Base-by-base conservation (phyloP, 2,113 vertebrate species). In the Sula dactylatra region DNA sequence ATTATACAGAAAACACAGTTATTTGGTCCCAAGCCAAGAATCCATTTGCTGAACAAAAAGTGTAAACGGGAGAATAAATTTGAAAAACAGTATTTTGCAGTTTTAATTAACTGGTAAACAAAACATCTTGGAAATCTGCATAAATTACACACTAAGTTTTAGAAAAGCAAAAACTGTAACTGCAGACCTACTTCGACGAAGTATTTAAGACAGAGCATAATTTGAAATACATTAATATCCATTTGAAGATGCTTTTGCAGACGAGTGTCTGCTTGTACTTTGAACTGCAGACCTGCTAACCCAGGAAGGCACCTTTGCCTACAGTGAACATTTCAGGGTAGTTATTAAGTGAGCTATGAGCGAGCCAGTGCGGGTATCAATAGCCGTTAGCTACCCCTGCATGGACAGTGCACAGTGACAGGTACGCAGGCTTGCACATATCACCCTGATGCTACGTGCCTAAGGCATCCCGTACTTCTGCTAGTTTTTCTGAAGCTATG, bases 391-490 rank as follows among this genome's bases (percentile, higher is more conserved):
- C 36, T 74, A 40, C 29, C 52, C 15, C 42, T 14, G 26, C 29
- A 7, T 0, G 7, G 56, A 47, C 0, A 1, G 10, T 7, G 17
- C 72, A 54, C 24, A 29, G 24, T 5, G 17, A 50, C 19, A 58
- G 54, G 7, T 3, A 31, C 24, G 50, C 7, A 38, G 58, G 21
- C 65, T 74, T 32, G 42, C 21, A 12, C 15, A 11, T 56, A 47
- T 7, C 13, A 16, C 1, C 1, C 49, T 65, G 47, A 34, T 3
- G 5, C 26, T 25, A 25, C 0, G 0, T 19, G 36, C 52, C 47
- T 27, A 65, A 71, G 45, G 42, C 56, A 86, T 19, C 22, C 50
- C 32, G 34, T 32, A n/a, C 5, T 40, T 40, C 32, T 18, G 45
- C 21, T 36, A 29, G 45, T 18, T 90, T 70, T 83, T n/a, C 72